A percentile compares a stretch with the other conserved stretches of the same genome.
These are phyloP conservation scores for Frankliniella intonsa DNA, from an alignment of 2,888 invertebrate species.

Conservation along the genomic window DNA sequence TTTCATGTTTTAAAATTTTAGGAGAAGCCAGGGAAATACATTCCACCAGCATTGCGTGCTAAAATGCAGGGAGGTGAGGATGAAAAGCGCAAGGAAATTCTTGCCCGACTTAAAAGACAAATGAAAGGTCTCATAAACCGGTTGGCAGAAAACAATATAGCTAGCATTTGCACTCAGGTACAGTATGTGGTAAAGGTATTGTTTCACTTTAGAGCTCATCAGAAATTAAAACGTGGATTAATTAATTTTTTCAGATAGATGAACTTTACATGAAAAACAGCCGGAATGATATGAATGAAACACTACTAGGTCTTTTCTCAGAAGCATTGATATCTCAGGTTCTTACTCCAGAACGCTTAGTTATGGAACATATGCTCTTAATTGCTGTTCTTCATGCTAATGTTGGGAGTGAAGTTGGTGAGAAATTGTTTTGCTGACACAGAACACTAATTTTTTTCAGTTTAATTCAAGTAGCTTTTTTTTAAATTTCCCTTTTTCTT, in stretches of 20 bases:
- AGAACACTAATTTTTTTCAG: not conserved
- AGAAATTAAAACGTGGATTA: constrained; percentile 29
- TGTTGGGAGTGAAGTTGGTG: constrained; percentile 85
- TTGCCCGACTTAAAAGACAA: constrained; percentile 66
- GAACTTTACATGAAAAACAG: constrained; percentile 71
- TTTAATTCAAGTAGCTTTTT: constrained; percentile 26
- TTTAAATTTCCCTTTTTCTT: constrained; percentile 28
- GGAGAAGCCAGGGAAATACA: constrained; percentile 58
- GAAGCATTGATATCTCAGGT: constrained; percentile 62
- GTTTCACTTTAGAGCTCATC: constrained; percentile 10
- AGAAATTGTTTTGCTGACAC: constrained; percentile 39
- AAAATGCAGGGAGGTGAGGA: constrained; percentile 48
- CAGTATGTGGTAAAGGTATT: constrained; percentile 7
- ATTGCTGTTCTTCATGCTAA: constrained; percentile 82
- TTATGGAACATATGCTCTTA: constrained; percentile 79
- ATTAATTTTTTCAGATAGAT: constrained; percentile 59
- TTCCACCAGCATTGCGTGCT: constrained; percentile 76
- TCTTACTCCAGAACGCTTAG: constrained; percentile 65
- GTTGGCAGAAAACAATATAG: constrained; percentile 80
- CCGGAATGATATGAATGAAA: constrained; percentile 76
- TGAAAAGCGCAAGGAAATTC: constrained; percentile 53
- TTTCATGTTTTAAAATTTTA: constrained; percentile 27
- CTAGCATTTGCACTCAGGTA: constrained; percentile 64
- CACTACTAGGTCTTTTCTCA: constrained; percentile 63
- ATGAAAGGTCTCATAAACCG: constrained; percentile 86